Base-by-base conservation (phyloP, 1,140 invertebrate genomes). In the Odontomachus brunneus region DNA sequence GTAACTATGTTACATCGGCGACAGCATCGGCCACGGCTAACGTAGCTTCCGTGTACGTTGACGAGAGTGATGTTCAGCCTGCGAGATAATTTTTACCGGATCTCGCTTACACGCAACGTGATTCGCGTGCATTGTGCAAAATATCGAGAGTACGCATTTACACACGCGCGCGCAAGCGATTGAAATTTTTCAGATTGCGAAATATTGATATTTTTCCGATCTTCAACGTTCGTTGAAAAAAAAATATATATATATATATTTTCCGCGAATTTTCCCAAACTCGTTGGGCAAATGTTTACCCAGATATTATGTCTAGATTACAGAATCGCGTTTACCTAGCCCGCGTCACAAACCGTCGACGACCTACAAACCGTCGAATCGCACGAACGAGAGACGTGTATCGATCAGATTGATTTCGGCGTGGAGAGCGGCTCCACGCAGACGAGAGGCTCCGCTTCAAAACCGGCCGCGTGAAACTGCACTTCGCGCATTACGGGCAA, bases 381-480 rank as follows among this genome's bases (percentile, higher is more conserved):
- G 69, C 63, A 29, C n/a, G 55, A 66, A 19, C 63, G 38, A 53
- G 65, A 69, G 33, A 69, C 65, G n/a, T 38, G 12, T 80, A 66
- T 67, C 53, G 65, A 71, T 71, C 22, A 38, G 38, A 71, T 80
- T 71, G 75, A 78, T 78, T 78, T 44, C 22, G 26, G 17, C 49
- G 59, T 51, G 19, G 29, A 26, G 48, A 26, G 48, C 22, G 48
- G 38, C 17, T 75, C 22, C 33, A 66, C 24, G 62, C 22, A 14
- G 9, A 65, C 24, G 14, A 63, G 59, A 49, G 7, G 48, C 48
- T 14, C 5, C 9, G 75, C 75, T 48, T 71, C 38, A 33, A 33
- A 69, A 49, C 7, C 51, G 33, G 62, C 17, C 22, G 63, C 29
- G 5, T 63, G 51, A 38, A 44, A 69, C 26, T 14, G 49, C 51